Conservation (phyloP, 2,888 invertebrate genomes). For the Blera fallax region DNA sequence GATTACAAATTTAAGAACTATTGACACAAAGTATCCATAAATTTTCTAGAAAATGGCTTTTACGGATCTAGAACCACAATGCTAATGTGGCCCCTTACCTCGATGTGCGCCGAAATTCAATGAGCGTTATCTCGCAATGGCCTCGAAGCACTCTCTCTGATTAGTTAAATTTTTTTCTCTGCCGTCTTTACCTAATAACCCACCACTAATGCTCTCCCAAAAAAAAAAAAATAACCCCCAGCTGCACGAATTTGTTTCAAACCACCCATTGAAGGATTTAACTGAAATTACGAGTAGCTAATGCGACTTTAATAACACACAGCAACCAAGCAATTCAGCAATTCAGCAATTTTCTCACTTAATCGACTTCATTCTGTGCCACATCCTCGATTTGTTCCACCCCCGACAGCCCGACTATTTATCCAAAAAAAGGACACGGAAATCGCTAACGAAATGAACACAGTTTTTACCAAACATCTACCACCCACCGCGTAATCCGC, state of each 20-base stretch:
- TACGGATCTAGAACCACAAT: too few species aligned
- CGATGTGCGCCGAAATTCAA: too few species aligned
- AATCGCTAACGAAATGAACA: slow-evolving; percentile 34
- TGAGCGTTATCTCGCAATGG: neutral
- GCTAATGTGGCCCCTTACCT: too few species aligned
- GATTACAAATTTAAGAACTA: too few species aligned
- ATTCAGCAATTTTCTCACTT: slow-evolving; percentile 32
- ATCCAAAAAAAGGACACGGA: slow-evolving; percentile 11
- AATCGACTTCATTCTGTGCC: slow-evolving; percentile 27
- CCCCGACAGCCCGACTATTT: neutral
- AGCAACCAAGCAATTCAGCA: slow-evolving; percentile 17
- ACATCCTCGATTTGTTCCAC: slow-evolving; percentile 19
- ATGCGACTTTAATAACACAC: slow-evolving; percentile 56
- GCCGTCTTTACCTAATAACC: slow-evolving; percentile 1
- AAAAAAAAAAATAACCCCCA: neutral
- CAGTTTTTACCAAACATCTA: neutral
- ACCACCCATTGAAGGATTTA: slow-evolving; percentile 18
- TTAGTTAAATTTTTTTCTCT: neutral
- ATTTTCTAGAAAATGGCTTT: too few species aligned
- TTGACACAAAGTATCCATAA: too few species aligned
- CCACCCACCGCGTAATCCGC: slow-evolving; percentile 12
- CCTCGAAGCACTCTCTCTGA: neutral
- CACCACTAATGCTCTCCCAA: neutral
- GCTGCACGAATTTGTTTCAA: neutral
- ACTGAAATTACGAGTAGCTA: slow-evolving; percentile 45